These are phyloP conservation scores for Nymphalis polychloros DNA, from an alignment of 2,888 invertebrate species.

Conservation along the genomic window DNA sequence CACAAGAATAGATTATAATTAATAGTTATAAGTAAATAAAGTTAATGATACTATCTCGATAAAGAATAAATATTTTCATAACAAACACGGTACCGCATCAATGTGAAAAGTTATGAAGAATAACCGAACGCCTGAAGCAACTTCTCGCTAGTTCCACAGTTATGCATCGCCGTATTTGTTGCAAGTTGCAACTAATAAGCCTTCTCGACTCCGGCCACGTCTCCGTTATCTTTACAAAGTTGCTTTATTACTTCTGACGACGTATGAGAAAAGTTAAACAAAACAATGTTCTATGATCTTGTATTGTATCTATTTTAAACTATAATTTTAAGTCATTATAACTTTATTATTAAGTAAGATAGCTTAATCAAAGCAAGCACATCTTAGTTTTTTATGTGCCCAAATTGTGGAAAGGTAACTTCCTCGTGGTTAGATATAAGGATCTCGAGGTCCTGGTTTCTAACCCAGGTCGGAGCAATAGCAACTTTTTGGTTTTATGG, in stretches of 20 bases:
- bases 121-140: slow-evolving; percentile 10
- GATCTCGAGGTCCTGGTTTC: no score
- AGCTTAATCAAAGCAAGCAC: no score
- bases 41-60: not conserved
- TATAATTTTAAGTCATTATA: not conserved
- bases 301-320: not conserved
- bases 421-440: no score
- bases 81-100: slow-evolving; percentile 1
- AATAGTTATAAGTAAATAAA: not conserved
- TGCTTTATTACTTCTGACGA: slow-evolving; percentile 27
- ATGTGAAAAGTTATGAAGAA: slow-evolving; percentile 20
- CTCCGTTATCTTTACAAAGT: slow-evolving; percentile 24
- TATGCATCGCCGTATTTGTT: slow-evolving; percentile 17
- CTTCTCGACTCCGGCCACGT: slow-evolving; percentile 15
- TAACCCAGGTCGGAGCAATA: no score
- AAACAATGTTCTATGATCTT: slow-evolving; percentile 9
- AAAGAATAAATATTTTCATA: not conserved
- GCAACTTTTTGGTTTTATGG: no score
- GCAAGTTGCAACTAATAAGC: slow-evolving; percentile 26
- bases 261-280: slow-evolving; percentile 12
- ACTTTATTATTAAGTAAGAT: no score
- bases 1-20: not conserved
- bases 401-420: no score
- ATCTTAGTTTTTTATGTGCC: no score
- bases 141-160: slow-evolving; percentile 5